These are phyloP conservation scores for Halocynthia roretzi DNA, from an alignment of 23 tunicate species.

Conservation along the genomic window DNA sequence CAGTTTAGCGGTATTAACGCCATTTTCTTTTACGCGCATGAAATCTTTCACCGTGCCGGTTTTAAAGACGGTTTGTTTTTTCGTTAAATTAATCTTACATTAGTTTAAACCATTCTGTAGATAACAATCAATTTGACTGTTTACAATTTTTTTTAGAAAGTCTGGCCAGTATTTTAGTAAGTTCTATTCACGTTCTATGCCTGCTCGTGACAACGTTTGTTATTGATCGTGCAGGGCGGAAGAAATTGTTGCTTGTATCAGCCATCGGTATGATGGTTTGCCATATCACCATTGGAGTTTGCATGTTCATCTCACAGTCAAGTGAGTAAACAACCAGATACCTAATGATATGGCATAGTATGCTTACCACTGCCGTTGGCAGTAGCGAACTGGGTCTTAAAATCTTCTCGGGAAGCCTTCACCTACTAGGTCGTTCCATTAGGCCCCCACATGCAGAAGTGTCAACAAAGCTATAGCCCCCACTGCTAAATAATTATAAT, in stretches of 20 bases:
- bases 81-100: neutral
- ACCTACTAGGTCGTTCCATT: no score
- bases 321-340: slow-evolving; percentile 2
- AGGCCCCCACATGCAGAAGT: no score
- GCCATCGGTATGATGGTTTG: slow-evolving; percentile 29
- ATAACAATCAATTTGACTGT: neutral
- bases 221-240: slow-evolving; percentile 26
- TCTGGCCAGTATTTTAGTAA: slow-evolving; percentile 26
- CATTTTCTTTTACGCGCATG: slow-evolving; percentile 39
- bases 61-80: slow-evolving; percentile 26
- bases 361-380: no score
- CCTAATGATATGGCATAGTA: neutral
- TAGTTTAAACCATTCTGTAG: neutral
- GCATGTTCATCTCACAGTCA: slow-evolving; percentile 9
- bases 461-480: no score
- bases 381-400: no score
- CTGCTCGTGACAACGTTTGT: slow-evolving; percentile 16
- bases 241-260: slow-evolving; percentile 14
- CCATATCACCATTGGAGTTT: slow-evolving; percentile 27
- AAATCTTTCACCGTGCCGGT: slow-evolving; percentile 27
- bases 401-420: no score
- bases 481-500: no score
- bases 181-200: slow-evolving; percentile 9
- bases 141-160: slow-evolving; percentile 20
- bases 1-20: slow-evolving; percentile 53